Base-by-base conservation (phyloP, 2,797 vertebrate species). In the Enteromius radiatus region DNA sequence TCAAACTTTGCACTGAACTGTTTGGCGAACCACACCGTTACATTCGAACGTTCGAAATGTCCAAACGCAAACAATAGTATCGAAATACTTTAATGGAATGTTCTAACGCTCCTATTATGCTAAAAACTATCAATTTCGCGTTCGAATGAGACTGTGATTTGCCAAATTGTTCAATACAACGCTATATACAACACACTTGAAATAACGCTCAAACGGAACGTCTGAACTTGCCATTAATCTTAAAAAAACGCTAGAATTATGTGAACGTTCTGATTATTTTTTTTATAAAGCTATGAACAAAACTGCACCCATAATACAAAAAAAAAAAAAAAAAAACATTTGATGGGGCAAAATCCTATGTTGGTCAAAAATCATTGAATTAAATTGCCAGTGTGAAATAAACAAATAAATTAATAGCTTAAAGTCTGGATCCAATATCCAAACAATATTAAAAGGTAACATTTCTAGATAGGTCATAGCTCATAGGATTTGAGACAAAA, bases 401-500 rank as follows among this genome's bases (percentile, higher is more conserved):
- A 26, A 11, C 12, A 28, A 63, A 63, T 3, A 63, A 61, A 61
- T 6, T 7, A 23, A 17, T 31, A 11, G 10, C 9, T 56, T 23
- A 63, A 33, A 10, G 19, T 67, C 10, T 49, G 26, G 10, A 21
- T 71, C 9, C 47, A 38, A 41, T 14, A 10, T 28, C 19, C 4
- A 17, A 71, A 43, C 2, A 43, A 14, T 15, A 56, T 23, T 2
- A 54, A 77, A 64, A 31, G 21, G 4, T 5, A 45, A 45, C 0
- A 26, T 31, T 41, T 63, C 15, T 61, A 63, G 75, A 5, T 21
- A 54, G 47, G 33, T 31, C 31, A 31, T 19, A 67, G 3, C 12
- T 70, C 36, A 68, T 19, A n/a, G 63, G 80, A 84, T 84, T 84
- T 78, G 85, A 63, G 4, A 56, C 63, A 80, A 31, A 56, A 67